Percentiles rank a stretch among this genome's conserved stretches.
phyloP scores from a whole-genome alignment of 1,140 invertebrate species.

The Reticulitermes speratus region DNA sequence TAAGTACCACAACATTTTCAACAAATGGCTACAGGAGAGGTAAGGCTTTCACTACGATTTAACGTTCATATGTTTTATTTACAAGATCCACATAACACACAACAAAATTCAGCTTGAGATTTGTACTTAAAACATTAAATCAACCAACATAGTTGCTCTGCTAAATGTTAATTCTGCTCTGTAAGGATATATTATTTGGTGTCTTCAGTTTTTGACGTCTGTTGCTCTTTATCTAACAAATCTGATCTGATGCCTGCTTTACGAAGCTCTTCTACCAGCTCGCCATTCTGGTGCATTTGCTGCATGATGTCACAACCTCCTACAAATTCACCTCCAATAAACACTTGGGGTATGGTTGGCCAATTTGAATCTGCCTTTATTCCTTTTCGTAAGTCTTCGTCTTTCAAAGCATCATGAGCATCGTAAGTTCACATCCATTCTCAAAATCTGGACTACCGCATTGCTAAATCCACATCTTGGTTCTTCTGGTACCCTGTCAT shows the following conservation, averaged over 20 bases:
- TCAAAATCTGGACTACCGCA: slow-evolving; percentile 90
- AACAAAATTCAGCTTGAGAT: too few species aligned
- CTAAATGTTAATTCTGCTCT: background rate
- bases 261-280: slow-evolving; percentile 89
- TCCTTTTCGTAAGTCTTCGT: slow-evolving; percentile 87
- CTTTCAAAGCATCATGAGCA: slow-evolving; percentile 83
- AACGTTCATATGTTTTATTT: too few species aligned
- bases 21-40: too few species aligned
- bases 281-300: slow-evolving; percentile 96
- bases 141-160: background rate
- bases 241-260: slow-evolving; percentile 89
- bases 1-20: too few species aligned
- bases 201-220: slow-evolving; percentile 10
- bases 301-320: slow-evolving; percentile 96
- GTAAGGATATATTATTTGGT: background rate
- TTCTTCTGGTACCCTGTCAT: slow-evolving; percentile 91
- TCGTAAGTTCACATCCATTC: slow-evolving; percentile 89
- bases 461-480: slow-evolving; percentile 97
- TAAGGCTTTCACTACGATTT: too few species aligned
- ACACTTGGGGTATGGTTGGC: slow-evolving; percentile 98
- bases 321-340: slow-evolving; percentile 94
- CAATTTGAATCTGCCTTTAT: slow-evolving; percentile 95
- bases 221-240: slow-evolving; percentile 46
- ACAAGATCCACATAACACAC: too few species aligned
- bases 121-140: background rate